Percentiles rank a stretch among this genome's conserved stretches.
phyloP scores from a whole-genome alignment of 2,113 vertebrate species.

The Rattus rattus region DNA sequence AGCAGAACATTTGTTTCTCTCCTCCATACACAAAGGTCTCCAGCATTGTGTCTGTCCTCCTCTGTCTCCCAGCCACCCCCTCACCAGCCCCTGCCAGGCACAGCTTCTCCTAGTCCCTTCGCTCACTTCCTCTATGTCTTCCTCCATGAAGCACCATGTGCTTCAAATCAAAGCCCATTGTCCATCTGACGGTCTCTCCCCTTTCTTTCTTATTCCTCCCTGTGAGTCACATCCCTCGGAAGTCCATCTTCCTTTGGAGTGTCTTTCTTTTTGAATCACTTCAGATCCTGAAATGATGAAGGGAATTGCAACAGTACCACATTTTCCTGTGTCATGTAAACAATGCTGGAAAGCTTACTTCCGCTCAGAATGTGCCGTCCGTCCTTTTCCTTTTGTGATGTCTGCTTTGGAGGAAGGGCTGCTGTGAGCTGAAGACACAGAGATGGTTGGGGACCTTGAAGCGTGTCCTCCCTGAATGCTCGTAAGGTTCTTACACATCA shows the following conservation, averaged over 20 bases:
- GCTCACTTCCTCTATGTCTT: conserved; percentile 44
- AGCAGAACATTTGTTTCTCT: conserved; percentile 42
- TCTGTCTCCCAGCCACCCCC: not conserved
- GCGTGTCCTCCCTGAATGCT: conserved; percentile 23
- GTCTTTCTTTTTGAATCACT: conserved; percentile 66
- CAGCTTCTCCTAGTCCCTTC: not conserved
- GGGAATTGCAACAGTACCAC: conserved; percentile 59
- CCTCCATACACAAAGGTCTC: conserved; percentile 19
- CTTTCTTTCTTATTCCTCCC: conserved; percentile 50
- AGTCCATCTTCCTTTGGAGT: conserved; percentile 72
- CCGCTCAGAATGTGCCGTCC: conserved; percentile 46
- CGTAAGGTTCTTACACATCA: not conserved
- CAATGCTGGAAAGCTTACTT: conserved; percentile 66
- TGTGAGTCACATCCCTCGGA: conserved; percentile 77
- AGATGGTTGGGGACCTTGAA: not conserved
- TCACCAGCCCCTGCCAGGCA: not conserved
- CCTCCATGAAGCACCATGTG: conserved; percentile 45
- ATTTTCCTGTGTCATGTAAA: conserved; percentile 68
- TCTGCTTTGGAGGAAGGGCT: not conserved
- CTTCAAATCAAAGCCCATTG: conserved; percentile 69
- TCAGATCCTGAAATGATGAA: conserved; percentile 71
- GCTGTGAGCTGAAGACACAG: not conserved
- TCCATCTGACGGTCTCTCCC: conserved; percentile 61
- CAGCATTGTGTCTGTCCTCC: conserved; percentile 33
- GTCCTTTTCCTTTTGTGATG: conserved; percentile 63